phyloP scores from a whole-genome alignment of 2,113 vertebrate genomes.

The Pelmatolapia mariae region DNA sequence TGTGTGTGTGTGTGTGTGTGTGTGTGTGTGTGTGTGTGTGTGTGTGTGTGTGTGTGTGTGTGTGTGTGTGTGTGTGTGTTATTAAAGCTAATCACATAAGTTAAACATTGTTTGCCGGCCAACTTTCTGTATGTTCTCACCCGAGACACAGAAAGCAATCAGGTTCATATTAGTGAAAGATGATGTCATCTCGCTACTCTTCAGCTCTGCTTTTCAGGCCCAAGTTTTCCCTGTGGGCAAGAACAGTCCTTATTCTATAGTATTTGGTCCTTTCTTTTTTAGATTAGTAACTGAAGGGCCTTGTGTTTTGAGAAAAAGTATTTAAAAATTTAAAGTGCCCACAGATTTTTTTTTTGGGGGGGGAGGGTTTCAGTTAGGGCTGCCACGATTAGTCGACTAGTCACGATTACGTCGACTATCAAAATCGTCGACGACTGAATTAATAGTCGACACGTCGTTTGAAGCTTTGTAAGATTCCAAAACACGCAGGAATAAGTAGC shows the following conservation, averaged over 20 bases:
- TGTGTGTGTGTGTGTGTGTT: not conserved
- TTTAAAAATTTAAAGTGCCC: not conserved
- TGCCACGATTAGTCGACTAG: too few relatives aligned
- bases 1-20: not conserved
- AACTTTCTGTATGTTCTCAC: slow-evolving; percentile 28
- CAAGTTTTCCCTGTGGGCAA: slow-evolving; percentile 2
- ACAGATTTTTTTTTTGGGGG: not conserved
- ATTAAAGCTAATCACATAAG: slow-evolving; percentile 2
- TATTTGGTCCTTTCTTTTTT: not conserved
- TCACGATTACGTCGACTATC: too few relatives aligned
- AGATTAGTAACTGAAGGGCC: not conserved
- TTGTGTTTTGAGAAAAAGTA: not conserved
- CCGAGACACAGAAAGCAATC: slow-evolving; percentile 16
- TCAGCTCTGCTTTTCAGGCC: not conserved
- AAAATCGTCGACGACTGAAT: too few relatives aligned
- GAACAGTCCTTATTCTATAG: slow-evolving; percentile 1
- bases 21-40: not conserved
- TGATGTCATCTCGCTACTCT: slow-evolving; percentile 48
- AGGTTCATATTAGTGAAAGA: slow-evolving; percentile 47
- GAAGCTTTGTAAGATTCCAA: too few relatives aligned
- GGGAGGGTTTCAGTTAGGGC: not conserved
- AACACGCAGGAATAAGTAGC: too few relatives aligned
- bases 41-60: not conserved
- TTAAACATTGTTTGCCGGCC: slow-evolving; percentile 1
- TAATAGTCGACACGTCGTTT: too few relatives aligned